phyloP scores from a whole-genome alignment of 2,888 invertebrate species.

The Acronicta aceris region DNA sequence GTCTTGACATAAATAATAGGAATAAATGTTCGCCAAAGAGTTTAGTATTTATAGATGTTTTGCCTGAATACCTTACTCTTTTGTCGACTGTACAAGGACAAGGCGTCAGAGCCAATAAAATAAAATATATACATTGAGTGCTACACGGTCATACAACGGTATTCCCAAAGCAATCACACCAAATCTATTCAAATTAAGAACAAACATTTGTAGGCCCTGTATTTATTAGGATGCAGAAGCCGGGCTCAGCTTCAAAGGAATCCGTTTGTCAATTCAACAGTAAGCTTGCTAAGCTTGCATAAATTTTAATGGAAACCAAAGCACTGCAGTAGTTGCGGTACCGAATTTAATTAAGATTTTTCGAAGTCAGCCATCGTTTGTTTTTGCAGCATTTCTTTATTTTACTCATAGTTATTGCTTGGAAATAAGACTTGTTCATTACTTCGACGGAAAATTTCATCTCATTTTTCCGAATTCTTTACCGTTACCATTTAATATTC shows the following conservation, averaged over 20 bases:
- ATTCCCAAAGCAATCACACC: slow-evolving; percentile 8
- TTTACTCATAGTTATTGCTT: too few relatives aligned
- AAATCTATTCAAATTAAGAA: slow-evolving; percentile 36
- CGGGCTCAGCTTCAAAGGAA: slow-evolving; percentile 29
- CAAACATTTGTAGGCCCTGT: slow-evolving; percentile 19
- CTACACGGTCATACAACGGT: neutral
- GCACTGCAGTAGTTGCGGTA: slow-evolving; percentile 7
- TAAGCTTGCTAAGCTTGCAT: slow-evolving; percentile 42
- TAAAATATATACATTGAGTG: neutral
- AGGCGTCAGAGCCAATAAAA: neutral
- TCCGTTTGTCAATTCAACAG: slow-evolving; percentile 39
- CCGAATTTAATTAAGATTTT: slow-evolving; percentile 29
- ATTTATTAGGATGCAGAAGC: slow-evolving; percentile 26
- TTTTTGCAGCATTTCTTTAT: neutral
- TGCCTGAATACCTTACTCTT: too few relatives aligned
- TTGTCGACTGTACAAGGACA: too few relatives aligned
- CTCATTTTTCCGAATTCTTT: too few relatives aligned
- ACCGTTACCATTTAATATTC: too few relatives aligned
- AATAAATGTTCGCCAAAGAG: too few relatives aligned
- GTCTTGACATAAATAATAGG: too few relatives aligned
- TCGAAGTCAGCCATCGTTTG: slow-evolving; percentile 2
- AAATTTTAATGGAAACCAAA: slow-evolving; percentile 30
- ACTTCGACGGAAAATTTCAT: too few relatives aligned
- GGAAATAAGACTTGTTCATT: too few relatives aligned
- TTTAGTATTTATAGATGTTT: too few relatives aligned